Base-by-base conservation (phyloP, 2,113 vertebrate species). In the Crotalus horridus region DNA sequence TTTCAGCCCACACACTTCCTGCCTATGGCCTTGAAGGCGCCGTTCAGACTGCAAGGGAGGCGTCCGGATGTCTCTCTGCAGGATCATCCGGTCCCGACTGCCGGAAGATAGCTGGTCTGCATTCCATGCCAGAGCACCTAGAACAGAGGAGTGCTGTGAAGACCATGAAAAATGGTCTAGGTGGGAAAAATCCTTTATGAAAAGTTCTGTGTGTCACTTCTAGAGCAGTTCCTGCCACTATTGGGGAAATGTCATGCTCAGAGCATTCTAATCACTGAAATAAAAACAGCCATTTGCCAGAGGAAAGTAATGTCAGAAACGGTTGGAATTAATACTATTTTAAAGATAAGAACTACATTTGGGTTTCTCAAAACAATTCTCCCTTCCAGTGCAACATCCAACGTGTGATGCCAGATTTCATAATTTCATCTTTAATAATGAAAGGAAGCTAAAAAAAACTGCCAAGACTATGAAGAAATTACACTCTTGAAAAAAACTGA, bases 1-100 rank as follows among this genome's bases (percentile, higher is more conserved):
- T 92, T 99, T 99, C 74, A 99, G 98, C 43, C 99, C 99, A 0
- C 99, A 99, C 81, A 99, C 99, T 96, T 99, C 99, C 97, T 99
- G 99, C 89, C 99, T 97, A 97, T 99, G 99, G 81, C 99, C 99
- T 96, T 99, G 99, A 24, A 99, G 98, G 86, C 99, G 98, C 23
- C 99, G 98, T 95, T 99, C 99, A 0, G 99, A 98, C 97, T 99
- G 99, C 53, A 99, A 96, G 0, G 99, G 99, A 0, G 99, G 99
- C 0, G 99, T 98, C 88, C 99, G 98, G 94, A 99, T 99, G 95
- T 99, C 99, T 56, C 99, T 95, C 97, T 99, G 99, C 6, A 99
- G 97, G 95, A 99, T 99, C 97, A 99, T 98, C 21, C 99, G 98
- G 96, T 99, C 99, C 0, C 99, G 98, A 81, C 99, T 99, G 56